Evolutionary conservation across 2,797 vertebrate genomes (phyloP), one percentile per base, ranked within the genome.

Genomic region (Telmatherina bonti): DNA sequence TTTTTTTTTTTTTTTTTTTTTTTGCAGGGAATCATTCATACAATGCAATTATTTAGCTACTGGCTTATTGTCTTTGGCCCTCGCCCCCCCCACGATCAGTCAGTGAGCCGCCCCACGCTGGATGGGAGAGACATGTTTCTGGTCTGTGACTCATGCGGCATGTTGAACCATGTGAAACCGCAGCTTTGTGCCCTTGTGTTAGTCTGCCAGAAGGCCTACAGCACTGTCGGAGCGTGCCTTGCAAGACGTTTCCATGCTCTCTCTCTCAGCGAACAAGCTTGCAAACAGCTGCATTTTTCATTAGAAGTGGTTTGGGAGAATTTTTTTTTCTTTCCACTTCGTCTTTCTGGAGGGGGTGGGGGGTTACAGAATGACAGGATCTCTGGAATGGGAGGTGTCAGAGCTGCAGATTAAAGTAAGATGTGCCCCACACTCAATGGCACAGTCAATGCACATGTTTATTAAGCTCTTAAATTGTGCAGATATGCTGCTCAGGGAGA

Each of bases 261-360:
- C 92, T 93, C 36, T 41, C 91, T 89, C 92, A 87, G 90, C 79
- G 90, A 93, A 93, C 92, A 95, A 94, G 94, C 91, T 94, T 93
- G 93, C 95, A 93, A 94, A 93, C 95, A 96, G 94, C 94, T 96
- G 95, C 88, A 81, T 94, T 96, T 96, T 95, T 94, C 94, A 94
- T 95, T 92, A 95, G 92, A 93, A 94, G 95, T 90, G 88, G 88
- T 95, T 96, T 96, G 65, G 57, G 82, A 93, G 94, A 93, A 86
- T 66, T 55, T 70, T 57, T 70, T 57, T 67, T 61, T 56, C 26
- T 36, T 59, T 33, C n/a, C 47, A 58, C 16, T 18, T 43, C 18
- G 27, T 66, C 67, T 30, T 83, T 49, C 53, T 70, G 18, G n/a
- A 5, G 33, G 22, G 30, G 3, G 3, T 31, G 30, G 7, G 45